Evolutionary conservation across 2,797 vertebrate species (phyloP), one percentile per base, ranked within the genome.

Genomic region (Alauda arvensis): DNA sequence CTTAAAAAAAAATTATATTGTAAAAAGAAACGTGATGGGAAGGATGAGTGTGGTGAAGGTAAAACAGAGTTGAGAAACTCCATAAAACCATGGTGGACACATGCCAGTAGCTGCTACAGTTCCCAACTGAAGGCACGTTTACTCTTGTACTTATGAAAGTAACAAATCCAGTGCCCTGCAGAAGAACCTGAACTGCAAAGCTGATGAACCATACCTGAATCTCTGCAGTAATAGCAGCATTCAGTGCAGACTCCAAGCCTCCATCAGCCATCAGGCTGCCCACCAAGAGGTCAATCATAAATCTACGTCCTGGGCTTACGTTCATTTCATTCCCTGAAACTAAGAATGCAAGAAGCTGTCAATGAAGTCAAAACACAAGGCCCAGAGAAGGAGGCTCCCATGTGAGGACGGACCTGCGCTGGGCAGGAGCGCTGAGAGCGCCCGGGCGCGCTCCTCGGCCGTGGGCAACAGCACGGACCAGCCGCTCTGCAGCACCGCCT

Each of bases 211-310:
- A 5, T 94, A 99, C 99, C 99, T 99, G 98, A 83, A 99, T 99
- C 97, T 99, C 99, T n/a, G 99, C 99, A 56, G 98, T 98, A 91
- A 99, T 99, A 85, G 99, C 99, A 53, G 99, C 98, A 14, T 98
- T 98, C 61, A 99, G 95, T 3, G 99, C 99, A 21, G 99, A 99
- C 85, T 99, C 99, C 75, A 99, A 95, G 19, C 99, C 99, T 68
- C 99, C 99, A 46, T 99, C 99, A 29, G 99, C 99, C 99, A 99
- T 99, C 90, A 99, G 94, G 95, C 99, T 99, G 97, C 99, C 99
- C 93, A 99, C 99, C 95, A 99, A 93, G 45, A 99, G 97, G 94
- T 99, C 99, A 55, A 99, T 99, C 99, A 99, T 99, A 95, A 99
- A 99, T n/a, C 98, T 98, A 20, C 99, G 98, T 6, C 99, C 99